Percentiles rank a stretch among this genome's conserved stretches.
phyloP scores from a whole-genome alignment of 53 echinoderm and acorn worm species.

The Glandiceps talaboti region DNA sequence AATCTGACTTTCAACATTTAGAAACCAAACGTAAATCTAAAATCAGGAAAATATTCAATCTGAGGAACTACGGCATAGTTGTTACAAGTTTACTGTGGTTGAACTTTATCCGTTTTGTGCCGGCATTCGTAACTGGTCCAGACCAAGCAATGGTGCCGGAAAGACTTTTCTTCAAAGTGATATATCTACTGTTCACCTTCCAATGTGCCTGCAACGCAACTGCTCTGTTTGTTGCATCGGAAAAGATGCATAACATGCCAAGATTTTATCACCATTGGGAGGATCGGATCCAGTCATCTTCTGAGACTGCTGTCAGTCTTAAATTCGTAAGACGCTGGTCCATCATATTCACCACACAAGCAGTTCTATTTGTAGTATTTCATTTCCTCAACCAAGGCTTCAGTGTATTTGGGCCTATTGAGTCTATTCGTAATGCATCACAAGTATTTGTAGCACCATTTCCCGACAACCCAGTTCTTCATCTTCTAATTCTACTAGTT shows the following conservation, averaged over 20 bases:
- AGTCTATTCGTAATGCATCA: conserved; percentile 43
- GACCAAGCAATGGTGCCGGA: conserved; percentile 21
- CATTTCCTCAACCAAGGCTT: conserved; percentile 52
- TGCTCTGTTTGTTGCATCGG: conserved; percentile 41
- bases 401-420: conserved; percentile 49
- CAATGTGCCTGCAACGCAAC: conserved; percentile 78
- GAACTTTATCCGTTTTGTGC: conserved; percentile 57
- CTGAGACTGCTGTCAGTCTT: conserved; percentile 29
- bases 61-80: conserved; percentile 43
- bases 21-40: conserved; percentile 18
- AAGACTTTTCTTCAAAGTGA: conserved; percentile 60
- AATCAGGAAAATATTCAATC: conserved; percentile 48
- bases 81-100: conserved; percentile 57
- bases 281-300: conserved; percentile 39
- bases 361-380: conserved; percentile 21
- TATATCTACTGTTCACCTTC: conserved; percentile 43
- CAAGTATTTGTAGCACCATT: conserved; percentile 65
- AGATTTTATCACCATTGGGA: conserved; percentile 71
- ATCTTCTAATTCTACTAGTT: conserved; percentile 38
- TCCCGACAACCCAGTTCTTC: conserved; percentile 19
- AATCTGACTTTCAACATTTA: conserved; percentile 7
- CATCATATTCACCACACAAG: conserved; percentile 26
- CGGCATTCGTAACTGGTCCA: conserved; percentile 53
- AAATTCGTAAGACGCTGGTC: conserved; percentile 31
- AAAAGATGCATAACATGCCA: conserved; percentile 28